Evolutionary conservation across 1,140 invertebrate genomes (phyloP), one percentile per base, ranked within the genome.

Genomic region (Heterodera carotae): DNA sequence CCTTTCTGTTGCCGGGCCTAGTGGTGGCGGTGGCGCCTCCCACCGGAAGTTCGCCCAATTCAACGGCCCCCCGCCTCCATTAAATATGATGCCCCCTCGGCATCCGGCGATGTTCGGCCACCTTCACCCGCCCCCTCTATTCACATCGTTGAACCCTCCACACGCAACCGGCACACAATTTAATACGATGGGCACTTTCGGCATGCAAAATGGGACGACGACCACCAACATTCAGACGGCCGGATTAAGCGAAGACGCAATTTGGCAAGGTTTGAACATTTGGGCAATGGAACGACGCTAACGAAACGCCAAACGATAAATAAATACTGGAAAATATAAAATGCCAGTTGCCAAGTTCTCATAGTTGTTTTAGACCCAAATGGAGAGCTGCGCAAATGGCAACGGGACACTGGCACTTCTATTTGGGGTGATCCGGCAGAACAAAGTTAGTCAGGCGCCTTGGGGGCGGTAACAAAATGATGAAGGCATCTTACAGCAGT

Each of bases 371-470:
- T 22, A 66, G 79, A 80, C 39, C 79, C 79, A 15, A 80, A 80
- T 56, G 74, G 80, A 12, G 66, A 81, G 22, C 27, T 81, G 22
- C 71, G 79, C 39, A 82, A 82, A 31, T 82, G 80, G 80, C 81
- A 82, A 66, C 70, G 81, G 36, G 81, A 82, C 43, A 82, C 81
- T 27, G 81, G 81, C 36, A 82, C 81, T 25, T 72, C 80, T 18
- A 33, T 76, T 5, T 82, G 81, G 81, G 81, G 81, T 25, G 81
- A 82, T 62, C 81, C 81, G 25, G 68, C 70, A 22, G 77, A 82
- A 34, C 80, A 82, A 70, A 34, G 67, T 75, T 66, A 31, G 62
- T 22, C 18, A 18, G 15, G 48, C 48, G 22, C 12, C 48, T 5
- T 18, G 7, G 39, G 39, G 15, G 39, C 7, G n/a, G 15, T 43